Evolutionary conservation across 2,888 invertebrate genomes (phyloP).

Genomic region (Drosophila nigricruria): DNA sequence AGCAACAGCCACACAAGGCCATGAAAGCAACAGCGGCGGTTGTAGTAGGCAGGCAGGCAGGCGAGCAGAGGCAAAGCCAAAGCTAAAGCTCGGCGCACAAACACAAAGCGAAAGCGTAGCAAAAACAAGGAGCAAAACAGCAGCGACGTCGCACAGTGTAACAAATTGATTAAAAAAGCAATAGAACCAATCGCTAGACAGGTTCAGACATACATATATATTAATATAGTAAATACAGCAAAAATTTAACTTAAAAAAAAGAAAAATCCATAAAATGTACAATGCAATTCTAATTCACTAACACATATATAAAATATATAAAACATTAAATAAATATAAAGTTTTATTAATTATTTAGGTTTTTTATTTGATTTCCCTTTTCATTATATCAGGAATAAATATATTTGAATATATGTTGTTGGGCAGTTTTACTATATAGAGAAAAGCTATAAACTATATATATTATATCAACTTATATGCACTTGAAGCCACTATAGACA

Average conservation of each 20-base stretch:
- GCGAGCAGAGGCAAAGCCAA: constrained; percentile 48
- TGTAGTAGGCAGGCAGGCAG: constrained; percentile 54
- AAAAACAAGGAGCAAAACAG: constrained; percentile 73
- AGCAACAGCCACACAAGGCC: constrained; percentile 54
- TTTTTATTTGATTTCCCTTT: too few relatives aligned
- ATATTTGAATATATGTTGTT: too few relatives aligned
- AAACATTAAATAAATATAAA: neutral
- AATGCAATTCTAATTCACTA: too few relatives aligned
- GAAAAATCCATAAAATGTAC: too few relatives aligned
- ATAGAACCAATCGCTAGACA: constrained; percentile 13
- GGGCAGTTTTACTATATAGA: too few relatives aligned
- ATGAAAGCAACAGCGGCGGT: constrained; percentile 62
- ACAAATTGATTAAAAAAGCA: constrained; percentile 28
- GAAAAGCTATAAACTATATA: neutral
- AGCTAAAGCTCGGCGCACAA: constrained; percentile 59
- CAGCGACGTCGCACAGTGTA: constrained; percentile 42
- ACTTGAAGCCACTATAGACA: neutral
- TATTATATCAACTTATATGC: neutral
- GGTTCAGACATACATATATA: neutral
- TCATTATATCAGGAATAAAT: too few relatives aligned
- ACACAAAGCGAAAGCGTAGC: constrained; percentile 72
- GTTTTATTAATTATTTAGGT: neutral
- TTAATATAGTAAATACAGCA: neutral
- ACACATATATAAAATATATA: too few relatives aligned
- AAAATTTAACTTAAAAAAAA: too few relatives aligned